Conservation (phyloP, 2,888 invertebrate genomes). For the Linyphia triangularis region DNA sequence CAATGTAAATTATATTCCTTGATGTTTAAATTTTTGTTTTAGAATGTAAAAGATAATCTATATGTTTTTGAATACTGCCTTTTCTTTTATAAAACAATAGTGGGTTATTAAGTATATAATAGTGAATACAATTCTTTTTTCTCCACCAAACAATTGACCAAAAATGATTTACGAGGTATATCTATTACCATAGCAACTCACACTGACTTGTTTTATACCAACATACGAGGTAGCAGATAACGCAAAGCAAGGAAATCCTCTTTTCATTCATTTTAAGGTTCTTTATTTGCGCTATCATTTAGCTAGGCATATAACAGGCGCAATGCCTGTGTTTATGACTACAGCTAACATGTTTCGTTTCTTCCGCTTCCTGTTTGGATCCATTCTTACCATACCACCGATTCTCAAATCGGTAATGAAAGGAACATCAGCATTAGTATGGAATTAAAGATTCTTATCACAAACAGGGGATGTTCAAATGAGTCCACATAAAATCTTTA, state of each 20-base stretch:
- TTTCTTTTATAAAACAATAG: too few species aligned
- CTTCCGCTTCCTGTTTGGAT: constrained; percentile 32
- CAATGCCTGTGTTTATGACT: not conserved
- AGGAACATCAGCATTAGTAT: not conserved
- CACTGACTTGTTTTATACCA: too few species aligned
- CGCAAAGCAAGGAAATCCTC: not conserved
- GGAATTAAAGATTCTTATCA: not conserved
- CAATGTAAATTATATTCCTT: too few species aligned
- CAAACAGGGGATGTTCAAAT: not conserved
- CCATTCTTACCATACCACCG: not conserved
- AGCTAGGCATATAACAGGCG: not conserved
- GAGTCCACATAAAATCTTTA: constrained; percentile 11
- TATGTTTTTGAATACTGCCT: too few species aligned
- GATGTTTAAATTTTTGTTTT: too few species aligned
- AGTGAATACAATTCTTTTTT: too few species aligned
- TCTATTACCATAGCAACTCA: not conserved
- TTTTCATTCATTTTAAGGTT: not conserved
- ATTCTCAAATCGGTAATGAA: constrained; percentile 23
- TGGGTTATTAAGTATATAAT: too few species aligned
- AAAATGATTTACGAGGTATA: too few species aligned
- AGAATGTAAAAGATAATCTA: too few species aligned
- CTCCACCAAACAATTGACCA: too few species aligned
- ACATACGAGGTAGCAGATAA: too few species aligned
- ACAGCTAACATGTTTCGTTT: not conserved
- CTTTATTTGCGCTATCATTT: not conserved